Evolutionary conservation across 2,888 invertebrate species (phyloP), one percentile per base, ranked within the genome.

Genomic region (Heliconius ismenius): DNA sequence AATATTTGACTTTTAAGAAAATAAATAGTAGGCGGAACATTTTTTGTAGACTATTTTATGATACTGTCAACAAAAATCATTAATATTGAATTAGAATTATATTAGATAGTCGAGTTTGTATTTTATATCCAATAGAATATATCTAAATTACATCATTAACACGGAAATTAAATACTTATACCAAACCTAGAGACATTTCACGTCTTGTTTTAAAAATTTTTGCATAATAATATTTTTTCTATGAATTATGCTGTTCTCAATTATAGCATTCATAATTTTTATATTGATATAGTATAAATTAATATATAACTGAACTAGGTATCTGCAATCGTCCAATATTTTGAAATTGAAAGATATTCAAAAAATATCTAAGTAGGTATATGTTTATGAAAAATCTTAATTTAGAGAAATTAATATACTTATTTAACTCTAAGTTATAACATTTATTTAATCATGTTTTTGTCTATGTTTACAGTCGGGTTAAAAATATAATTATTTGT

Each of bases 221-320:
- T 65, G n/a, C 64, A 65, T 64, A 21, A 21, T 64, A 9, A 32
- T 64, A 64, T 32, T 64, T 64, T 32, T 64, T 32, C 28, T 64
- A 58, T n/a, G n/a, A 58, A 58, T n/a, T n/a, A n/a, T 58, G n/a
- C 9, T 49, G 49, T 49, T 49, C 3, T 49, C 9, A 9, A 49
- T 49, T 49, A 21, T 49, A 49, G 49, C 7, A 7, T 49, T 49
- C 49, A 58, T 11, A 58, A 10, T 10, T n/a, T 54, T 54, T n/a
- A 54, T 54, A 3, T 54, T 7, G 18, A 21, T 54, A 10, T 54
- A 54, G 21, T 3, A 54, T 54, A 3, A 21, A n/a, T n/a, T 18
- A 49, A 49, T 49, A 7, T 21, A 21, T 21, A 49, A 3, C 3
- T 49, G 21, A 49, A 49, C 21, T 7, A 21, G 3, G 3, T 9